phyloP scores from a whole-genome alignment of 2,888 invertebrate genomes.

The Proisotoma minuta region DNA sequence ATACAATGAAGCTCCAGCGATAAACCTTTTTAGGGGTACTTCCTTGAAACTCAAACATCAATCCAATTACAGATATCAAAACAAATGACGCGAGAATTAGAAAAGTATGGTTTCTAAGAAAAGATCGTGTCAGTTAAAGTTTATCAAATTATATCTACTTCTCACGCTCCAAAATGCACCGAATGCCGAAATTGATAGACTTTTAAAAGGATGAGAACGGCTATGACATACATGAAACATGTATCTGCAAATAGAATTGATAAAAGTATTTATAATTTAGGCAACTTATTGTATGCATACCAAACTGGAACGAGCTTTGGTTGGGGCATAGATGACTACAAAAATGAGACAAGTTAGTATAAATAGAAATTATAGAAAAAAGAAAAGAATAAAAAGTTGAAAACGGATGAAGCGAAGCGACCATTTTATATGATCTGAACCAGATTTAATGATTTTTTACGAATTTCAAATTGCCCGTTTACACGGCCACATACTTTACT shows the following conservation, averaged over 20 bases:
- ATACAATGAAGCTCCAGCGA: slow-evolving; percentile 32
- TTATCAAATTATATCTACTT: background rate
- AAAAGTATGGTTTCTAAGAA: slow-evolving; percentile 39
- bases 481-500: no score
- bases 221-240: slow-evolving; percentile 59
- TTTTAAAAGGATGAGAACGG: slow-evolving; percentile 56
- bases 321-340: slow-evolving; percentile 45
- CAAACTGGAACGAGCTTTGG: slow-evolving; percentile 43
- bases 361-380: no score
- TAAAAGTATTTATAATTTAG: slow-evolving; percentile 2
- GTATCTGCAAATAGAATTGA: slow-evolving; percentile 52
- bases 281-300: slow-evolving; percentile 20
- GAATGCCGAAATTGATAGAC: slow-evolving; percentile 54
- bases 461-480: no score
- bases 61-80: slow-evolving; percentile 37
- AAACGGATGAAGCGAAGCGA: no score
- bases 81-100: slow-evolving; percentile 36
- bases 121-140: slow-evolving; percentile 2
- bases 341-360: no score
- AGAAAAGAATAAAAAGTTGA: no score
- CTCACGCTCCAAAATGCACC: slow-evolving; percentile 40
- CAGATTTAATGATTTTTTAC: no score
- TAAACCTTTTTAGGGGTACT: slow-evolving; percentile 23
- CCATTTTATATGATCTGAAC: no score
- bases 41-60: slow-evolving; percentile 37